Base-by-base conservation (phyloP, 92 coral and sea anemone species). In the Chrysogorgia sp. region DNA sequence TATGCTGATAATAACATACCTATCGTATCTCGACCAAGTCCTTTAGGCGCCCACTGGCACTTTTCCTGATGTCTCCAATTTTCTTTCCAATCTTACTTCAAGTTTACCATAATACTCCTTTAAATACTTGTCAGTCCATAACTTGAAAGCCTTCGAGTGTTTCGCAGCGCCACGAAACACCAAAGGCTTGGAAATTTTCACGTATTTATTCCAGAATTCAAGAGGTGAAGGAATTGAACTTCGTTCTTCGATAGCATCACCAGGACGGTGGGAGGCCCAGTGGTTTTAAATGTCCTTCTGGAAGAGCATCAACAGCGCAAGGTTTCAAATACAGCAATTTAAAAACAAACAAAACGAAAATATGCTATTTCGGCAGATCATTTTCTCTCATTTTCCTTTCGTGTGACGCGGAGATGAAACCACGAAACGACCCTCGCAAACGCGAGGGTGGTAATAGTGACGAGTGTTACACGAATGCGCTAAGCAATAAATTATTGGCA, bases 151-250 rank as follows among this genome's bases (percentile, higher is more conserved):
- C 40, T 69, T 83, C 2, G 90, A 83, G 34, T 84, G 82, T 64
- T 88, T 92, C 0, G 97, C 96, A 7, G 96, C 93, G 1, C 97
- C 97, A 23, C 93, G 83, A 2, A 93, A 69, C 21, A 91, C 92
- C 10, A 89, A 90, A 21, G 96, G 91, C 62, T 84, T 86, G 10
- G 96, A 91, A 10, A 91, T 91, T 22, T 72, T 89, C n/a, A 93
- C 97, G 72, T 91, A 93, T n/a, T 86, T 84, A 3, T 33, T 78
- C 98, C 98, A 93, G 28, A 93, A 93, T 52, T 91, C 97, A 33
- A 80, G 71, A 12, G 97, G 92, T 58, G 85, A 81, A 5, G 98
- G 98, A 77, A 88, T 70, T 64, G 85, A 66, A 43, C 66, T 41
- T 37, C 86, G 61, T 58, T 93, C 96, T 72, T 93, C 98, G 29